Evolutionary conservation across 2,797 vertebrate species (phyloP), one percentile per base, ranked within the genome.

Genomic region (Gymnodraco acuticeps): DNA sequence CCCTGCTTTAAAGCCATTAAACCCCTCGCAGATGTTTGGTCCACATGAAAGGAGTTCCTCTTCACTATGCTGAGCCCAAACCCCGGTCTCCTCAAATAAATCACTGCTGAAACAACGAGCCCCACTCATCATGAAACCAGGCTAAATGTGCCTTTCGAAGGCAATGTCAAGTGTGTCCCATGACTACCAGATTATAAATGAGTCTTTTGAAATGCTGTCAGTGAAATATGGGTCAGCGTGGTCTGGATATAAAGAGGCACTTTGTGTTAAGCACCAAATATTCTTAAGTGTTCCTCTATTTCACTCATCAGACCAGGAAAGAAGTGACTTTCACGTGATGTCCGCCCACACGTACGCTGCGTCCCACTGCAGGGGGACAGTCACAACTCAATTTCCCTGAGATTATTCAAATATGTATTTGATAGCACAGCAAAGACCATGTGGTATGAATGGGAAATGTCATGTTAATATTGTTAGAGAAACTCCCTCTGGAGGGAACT

Each of bases 281-380:
- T 47, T 79, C 41, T 41, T 58, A 41, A 74, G 46, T 42, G 38
- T 51, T 79, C 42, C 17, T 70, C 73, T 75, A 11, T 59, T 81
- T 75, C 53, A 69, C 69, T 80, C 33, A 85, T 75, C 45, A 41
- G 64, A 82, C 4, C 4, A 68, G 51, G 75, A 59, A 69, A 69
- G 51, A 74, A 77, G 48, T 83, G 81, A 87, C 82, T 82, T 86
- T 73, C 83, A 91, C 88, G 85, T 84, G 85, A 91, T 81, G 64
- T 60, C 73, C 46, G 54, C 53, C 68, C 67, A 67, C 53, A 69
- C 55, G 46, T 46, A 53, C 38, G n/a, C 41, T 56, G 20, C 17
- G 56, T 70, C 31, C 58, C 62, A 48, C 51, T 12, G 33, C 60
- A 42, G 27, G 46, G 64, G 10, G 20, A 65, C 45, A 76, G 66